Conservation (phyloP, 2,113 vertebrate species). For the Propithecus coquereli region DNA sequence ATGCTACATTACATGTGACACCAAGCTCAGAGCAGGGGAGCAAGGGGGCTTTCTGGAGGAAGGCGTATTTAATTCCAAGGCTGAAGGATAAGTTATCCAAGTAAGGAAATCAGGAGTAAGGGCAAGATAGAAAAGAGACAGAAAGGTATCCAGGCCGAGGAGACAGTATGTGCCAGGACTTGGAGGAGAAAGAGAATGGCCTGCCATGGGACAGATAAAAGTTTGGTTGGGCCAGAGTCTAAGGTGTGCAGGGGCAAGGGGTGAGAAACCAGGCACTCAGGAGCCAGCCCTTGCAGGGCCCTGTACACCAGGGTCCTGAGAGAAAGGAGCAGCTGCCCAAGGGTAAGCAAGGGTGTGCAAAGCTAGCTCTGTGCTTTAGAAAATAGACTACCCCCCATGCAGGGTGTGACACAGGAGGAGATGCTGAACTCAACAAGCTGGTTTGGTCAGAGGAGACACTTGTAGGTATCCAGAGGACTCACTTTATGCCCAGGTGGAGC, state of each 20-base stretch:
- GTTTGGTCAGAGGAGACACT: background rate
- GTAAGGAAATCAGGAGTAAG: background rate
- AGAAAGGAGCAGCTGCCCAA: background rate
- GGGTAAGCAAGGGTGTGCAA: background rate
- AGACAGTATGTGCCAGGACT: background rate
- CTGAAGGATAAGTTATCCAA: background rate
- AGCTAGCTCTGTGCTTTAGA: background rate
- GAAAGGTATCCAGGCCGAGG: background rate
- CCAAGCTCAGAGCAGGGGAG: background rate
- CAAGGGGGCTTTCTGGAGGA: background rate
- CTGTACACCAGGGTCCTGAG: background rate
- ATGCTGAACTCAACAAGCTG: background rate
- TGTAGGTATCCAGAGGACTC: rapidly evolving
- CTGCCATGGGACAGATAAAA: rapidly evolving
- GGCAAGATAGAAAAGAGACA: background rate
- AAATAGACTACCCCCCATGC: background rate
- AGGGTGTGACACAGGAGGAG: too few species aligned
- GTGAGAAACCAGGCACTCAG: background rate
- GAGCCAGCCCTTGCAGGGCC: background rate
- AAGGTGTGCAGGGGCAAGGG: background rate
- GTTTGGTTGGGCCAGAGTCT: background rate
- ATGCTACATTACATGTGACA: background rate
- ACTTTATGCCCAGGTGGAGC: too few species aligned
- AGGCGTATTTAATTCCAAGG: background rate
- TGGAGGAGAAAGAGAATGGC: background rate